Conservation (phyloP, 2,797 vertebrate species). For the Selene dorsalis region DNA sequence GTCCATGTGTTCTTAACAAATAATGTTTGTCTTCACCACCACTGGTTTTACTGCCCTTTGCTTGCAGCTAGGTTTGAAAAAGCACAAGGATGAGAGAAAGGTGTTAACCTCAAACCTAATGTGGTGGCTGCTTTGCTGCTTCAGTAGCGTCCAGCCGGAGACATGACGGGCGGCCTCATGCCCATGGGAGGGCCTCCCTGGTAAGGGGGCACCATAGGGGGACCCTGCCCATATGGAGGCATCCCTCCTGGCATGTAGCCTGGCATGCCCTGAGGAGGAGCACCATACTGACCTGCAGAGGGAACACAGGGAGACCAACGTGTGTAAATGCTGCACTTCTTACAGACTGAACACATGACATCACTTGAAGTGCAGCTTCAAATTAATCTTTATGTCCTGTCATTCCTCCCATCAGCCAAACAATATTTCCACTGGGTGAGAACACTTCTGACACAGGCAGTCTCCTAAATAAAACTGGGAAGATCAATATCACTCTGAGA, state of each 20-base stretch:
- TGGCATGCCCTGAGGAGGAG: slow-evolving; percentile 96
- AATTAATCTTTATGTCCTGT: not conserved
- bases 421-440: not conserved
- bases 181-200: slow-evolving; percentile 98
- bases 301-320: not conserved
- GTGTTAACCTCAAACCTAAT: slow-evolving; percentile 99
- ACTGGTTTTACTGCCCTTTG: slow-evolving; percentile 85
- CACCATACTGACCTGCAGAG: slow-evolving; percentile 93
- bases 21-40: slow-evolving; percentile 89
- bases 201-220: slow-evolving; percentile 96
- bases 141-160: slow-evolving; percentile 99
- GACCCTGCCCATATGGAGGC: slow-evolving; percentile 96
- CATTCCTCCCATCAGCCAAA: not conserved
- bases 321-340: not conserved
- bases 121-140: slow-evolving; percentile 87
- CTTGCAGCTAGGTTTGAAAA: slow-evolving; percentile 81
- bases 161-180: slow-evolving; percentile 99
- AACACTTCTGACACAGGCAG: not conserved
- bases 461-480: not conserved
- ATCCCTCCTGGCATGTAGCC: slow-evolving; percentile 96
- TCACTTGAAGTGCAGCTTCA: not conserved
- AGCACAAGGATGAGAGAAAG: slow-evolving; percentile 97
- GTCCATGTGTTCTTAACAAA: slow-evolving; percentile 89
- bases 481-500: not conserved
- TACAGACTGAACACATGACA: not conserved